Evolutionary conservation across 2,113 vertebrate species (phyloP).

Genomic region (Ploceus nigricollis): DNA sequence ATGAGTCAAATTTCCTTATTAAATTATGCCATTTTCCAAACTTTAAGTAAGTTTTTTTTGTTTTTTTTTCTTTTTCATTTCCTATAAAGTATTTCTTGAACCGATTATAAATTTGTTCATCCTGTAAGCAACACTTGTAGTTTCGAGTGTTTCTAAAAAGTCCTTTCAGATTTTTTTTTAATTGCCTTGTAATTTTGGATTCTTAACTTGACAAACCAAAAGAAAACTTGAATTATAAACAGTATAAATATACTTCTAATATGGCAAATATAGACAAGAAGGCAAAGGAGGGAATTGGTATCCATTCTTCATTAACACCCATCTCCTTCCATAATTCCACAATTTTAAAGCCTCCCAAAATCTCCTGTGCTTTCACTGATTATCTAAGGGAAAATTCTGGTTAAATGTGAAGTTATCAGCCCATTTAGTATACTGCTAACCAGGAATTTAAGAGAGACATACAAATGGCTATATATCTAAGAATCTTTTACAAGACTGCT

Average conservation of each 20-base stretch:
- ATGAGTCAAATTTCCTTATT: constrained; percentile 34
- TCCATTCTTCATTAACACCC: background rate
- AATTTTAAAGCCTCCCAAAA: background rate
- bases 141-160: background rate
- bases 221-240: background rate
- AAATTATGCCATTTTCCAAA: constrained; percentile 35
- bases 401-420: background rate
- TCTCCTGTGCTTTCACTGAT: background rate
- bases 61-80: background rate
- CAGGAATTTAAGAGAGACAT: background rate
- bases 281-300: background rate
- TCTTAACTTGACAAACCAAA: background rate
- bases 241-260: background rate
- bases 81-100: background rate
- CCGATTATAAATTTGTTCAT: background rate
- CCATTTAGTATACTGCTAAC: background rate
- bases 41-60: background rate
- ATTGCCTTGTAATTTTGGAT: background rate
- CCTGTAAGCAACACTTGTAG: background rate
- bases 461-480: background rate
- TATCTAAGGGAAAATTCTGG: background rate
- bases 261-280: background rate
- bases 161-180: background rate
- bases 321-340: background rate
- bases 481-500: background rate